Conservation (phyloP, 2,113 vertebrate genomes). For the Uropsilus gracilis region DNA sequence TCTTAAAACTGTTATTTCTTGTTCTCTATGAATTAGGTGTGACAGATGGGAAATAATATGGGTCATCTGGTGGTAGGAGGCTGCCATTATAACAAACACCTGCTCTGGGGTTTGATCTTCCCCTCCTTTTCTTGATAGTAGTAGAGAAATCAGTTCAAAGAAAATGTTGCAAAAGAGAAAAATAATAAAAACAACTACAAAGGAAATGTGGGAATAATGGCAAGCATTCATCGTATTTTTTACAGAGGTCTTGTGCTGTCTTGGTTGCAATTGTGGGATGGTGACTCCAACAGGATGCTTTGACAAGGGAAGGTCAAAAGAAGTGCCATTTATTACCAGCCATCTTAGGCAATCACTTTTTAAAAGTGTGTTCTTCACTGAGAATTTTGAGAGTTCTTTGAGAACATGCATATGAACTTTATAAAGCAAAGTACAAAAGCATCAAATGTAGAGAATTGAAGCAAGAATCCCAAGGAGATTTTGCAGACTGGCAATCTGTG, state of each 20-base stretch:
- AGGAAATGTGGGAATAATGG: neutral
- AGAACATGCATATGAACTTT: neutral
- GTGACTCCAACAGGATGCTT: neutral
- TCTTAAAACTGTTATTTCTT: conserved; percentile 68
- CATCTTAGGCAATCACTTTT: neutral
- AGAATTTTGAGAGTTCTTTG: neutral
- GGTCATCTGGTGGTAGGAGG: conserved; percentile 79
- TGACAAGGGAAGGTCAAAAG: neutral
- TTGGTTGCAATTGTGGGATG: neutral
- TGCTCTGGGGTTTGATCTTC: conserved; percentile 39
- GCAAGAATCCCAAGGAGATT: neutral
- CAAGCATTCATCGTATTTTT: neutral
- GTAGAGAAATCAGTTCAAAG: conserved; percentile 56
- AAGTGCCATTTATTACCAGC: neutral
- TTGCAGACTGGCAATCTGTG: neutral
- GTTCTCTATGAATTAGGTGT: conserved; percentile 76
- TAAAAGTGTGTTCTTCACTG: neutral
- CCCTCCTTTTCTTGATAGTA: conserved; percentile 1
- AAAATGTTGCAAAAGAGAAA: conserved; percentile 30
- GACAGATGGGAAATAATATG: conserved; percentile 82
- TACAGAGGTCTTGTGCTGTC: neutral
- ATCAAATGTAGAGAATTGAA: neutral
- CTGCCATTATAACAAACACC: conserved; percentile 69
- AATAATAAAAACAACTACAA: neutral
- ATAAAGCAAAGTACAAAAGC: neutral